A percentile compares a stretch with the other conserved stretches of the same genome.
Evolutionary conservation across 2,113 vertebrate genomes (phyloP).

Genomic region (Turdus rufiventris): DNA sequence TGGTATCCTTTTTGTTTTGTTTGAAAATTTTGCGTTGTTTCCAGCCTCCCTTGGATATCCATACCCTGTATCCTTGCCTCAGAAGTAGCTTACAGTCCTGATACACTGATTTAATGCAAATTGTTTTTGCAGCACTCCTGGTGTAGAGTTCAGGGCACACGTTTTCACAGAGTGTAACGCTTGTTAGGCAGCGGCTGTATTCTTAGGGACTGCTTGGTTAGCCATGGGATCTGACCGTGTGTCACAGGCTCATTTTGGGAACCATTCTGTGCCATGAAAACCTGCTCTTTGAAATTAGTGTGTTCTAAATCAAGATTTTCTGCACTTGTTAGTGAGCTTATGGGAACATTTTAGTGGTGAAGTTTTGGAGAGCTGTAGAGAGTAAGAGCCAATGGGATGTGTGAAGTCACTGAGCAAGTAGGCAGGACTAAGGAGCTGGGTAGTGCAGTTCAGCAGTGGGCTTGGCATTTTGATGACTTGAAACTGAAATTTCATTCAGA

Average conservation of each 20-base stretch:
- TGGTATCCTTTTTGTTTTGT: neutral
- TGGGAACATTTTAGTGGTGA: neutral
- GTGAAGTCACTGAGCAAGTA: neutral
- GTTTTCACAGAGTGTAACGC: neutral
- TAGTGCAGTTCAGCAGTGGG: neutral
- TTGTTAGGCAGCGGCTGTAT: neutral
- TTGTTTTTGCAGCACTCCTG: neutral
- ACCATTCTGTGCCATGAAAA: neutral
- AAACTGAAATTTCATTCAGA: neutral
- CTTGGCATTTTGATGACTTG: neutral
- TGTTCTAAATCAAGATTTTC: neutral
- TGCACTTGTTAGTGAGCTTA: neutral
- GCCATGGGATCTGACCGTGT: fast-evolving
- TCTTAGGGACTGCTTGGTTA: neutral
- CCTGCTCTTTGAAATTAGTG: neutral
- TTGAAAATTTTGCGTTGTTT: neutral
- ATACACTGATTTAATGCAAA: neutral
- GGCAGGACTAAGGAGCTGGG: neutral
- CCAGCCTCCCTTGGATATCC: neutral
- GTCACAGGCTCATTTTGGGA: neutral
- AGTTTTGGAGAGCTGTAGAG: neutral
- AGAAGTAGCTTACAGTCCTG: neutral
- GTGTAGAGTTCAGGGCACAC: neutral
- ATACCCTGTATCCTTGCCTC: neutral
- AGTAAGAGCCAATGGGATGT: neutral